Percentiles rank a stretch among this genome's conserved stretches.
These are phyloP conservation scores for Notodonta ziczac DNA, from an alignment of 2,888 invertebrate genomes.

Conservation along the genomic window DNA sequence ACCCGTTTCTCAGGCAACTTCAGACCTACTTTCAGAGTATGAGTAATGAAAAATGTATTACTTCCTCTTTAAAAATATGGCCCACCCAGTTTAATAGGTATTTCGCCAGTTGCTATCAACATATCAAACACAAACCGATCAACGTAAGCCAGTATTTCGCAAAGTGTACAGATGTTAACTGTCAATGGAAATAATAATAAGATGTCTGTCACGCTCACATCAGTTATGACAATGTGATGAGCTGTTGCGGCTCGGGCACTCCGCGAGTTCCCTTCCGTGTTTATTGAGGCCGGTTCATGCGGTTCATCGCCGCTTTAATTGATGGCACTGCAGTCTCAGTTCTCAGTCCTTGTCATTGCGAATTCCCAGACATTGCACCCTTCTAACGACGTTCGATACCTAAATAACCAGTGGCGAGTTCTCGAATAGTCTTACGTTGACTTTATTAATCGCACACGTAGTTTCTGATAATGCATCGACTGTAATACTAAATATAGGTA, in stretches of 20 bases:
- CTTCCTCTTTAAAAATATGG: no score
- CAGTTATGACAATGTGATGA: slow-evolving; percentile 17
- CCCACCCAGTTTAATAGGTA: no score
- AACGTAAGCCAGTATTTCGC: not conserved
- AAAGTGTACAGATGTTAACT: not conserved
- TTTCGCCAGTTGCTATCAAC: no score
- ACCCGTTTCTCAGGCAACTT: no score
- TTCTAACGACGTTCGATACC: not conserved
- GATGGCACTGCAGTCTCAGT: slow-evolving; percentile 34
- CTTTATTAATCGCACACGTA: no score
- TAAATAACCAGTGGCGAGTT: not conserved
- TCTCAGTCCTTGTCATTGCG: slow-evolving; percentile 24
- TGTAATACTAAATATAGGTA: no score
- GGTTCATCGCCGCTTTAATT: slow-evolving; percentile 56
- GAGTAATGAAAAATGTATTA: no score
- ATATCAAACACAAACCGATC: not conserved
- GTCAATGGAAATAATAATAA: not conserved
- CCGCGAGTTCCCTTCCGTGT: slow-evolving; percentile 59
- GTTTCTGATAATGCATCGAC: no score
- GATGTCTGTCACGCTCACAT: not conserved
- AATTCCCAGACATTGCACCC: slow-evolving; percentile 22
- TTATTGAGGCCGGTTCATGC: slow-evolving; percentile 67
- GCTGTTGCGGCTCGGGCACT: slow-evolving; percentile 25
- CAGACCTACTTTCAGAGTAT: no score
- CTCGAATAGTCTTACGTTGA: no score